Evolutionary conservation across 2,888 invertebrate species (phyloP), one percentile per base, ranked within the genome.

Genomic region (Ochropleura leucogaster): DNA sequence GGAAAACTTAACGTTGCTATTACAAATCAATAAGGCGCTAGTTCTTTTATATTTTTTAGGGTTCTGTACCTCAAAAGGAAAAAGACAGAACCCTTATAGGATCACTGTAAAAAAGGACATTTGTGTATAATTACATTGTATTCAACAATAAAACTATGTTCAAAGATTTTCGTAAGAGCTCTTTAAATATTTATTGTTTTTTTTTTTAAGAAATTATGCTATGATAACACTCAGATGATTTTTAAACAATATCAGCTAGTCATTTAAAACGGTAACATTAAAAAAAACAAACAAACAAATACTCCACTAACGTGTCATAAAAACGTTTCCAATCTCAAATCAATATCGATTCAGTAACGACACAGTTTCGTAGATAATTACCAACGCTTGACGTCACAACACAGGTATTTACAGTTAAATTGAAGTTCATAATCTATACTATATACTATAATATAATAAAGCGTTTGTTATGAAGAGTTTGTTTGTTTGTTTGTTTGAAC

Each of bases 331-430:
- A 30, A 74, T 44, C 55, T 69, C 49, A 69, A 69, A 76, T 63
- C 55, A 44, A 57, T 81, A 79, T 76, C 77, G 77, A 81, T 63
- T 53, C 77, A 47, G 46, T 69, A 69, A 81, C 55, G 40, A 49
- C 16, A 46, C 16, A 46, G 59, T 75, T 75, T 69, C 42, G 59
- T 60, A 68, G 42, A 75, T 77, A 77, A 82, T 68, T 75, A 75
- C 3, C n/a, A 46, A 14, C 30, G n/a, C 40, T 42, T 69, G 69
- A 59, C 51, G 75, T 74, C 49, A 68, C 20, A 4, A n/a, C 16
- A 49, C 42, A 57, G 4, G 63, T 53, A 30, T 65, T 7, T n/a
- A 44, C n/a, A 14, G 14, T 4, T 62, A 44, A 44, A 62, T 0
- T n/a, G 6, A n/a, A 30, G 14, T 57, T 44, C 9, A n/a, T n/a